These are phyloP conservation scores for Noctua fimbriata DNA, from an alignment of 2,888 invertebrate species.

Conservation along the genomic window DNA sequence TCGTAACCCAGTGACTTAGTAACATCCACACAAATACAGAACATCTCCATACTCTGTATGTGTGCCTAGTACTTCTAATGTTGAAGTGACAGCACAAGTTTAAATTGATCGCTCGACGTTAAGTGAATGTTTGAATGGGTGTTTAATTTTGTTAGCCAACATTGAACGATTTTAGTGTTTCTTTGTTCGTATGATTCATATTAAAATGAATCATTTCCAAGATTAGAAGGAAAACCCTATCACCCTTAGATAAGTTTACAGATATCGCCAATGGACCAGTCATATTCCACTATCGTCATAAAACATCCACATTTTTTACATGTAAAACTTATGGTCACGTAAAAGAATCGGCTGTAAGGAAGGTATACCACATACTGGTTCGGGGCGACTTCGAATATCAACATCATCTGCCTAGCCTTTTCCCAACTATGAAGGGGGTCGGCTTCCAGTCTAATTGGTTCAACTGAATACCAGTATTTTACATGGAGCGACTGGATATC, in stretches of 20 bases:
- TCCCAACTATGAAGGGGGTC: not conserved
- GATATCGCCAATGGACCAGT: not conserved
- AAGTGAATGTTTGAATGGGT: conserved; percentile 19
- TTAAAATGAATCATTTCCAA: conserved; percentile 29
- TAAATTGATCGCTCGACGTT: conserved; percentile 25
- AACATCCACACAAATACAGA: not conserved
- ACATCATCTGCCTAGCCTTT: not conserved
- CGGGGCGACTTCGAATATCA: not conserved
- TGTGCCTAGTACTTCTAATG: conserved; percentile 22
- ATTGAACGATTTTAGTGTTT: not conserved
- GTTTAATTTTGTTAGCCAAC: not conserved
- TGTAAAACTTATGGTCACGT: not conserved
- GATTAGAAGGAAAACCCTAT: conserved; percentile 12
- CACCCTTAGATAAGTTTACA: not conserved
- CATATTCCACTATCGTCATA: not conserved
- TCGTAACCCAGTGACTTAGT: conserved; percentile 41
- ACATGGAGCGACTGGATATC: not conserved
- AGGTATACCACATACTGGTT: no score
- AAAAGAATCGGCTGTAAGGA: not conserved
- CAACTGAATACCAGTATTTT: not conserved
- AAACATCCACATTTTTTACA: not conserved
- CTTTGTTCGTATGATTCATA: conserved; percentile 22
- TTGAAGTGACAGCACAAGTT: conserved; percentile 32
- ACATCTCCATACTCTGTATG: conserved; percentile 13
- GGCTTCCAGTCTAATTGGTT: not conserved